Evolutionary conservation across 2,797 vertebrate species (phyloP), one percentile per base, ranked within the genome.

Genomic region (Phrynocephalus vlangalii): DNA sequence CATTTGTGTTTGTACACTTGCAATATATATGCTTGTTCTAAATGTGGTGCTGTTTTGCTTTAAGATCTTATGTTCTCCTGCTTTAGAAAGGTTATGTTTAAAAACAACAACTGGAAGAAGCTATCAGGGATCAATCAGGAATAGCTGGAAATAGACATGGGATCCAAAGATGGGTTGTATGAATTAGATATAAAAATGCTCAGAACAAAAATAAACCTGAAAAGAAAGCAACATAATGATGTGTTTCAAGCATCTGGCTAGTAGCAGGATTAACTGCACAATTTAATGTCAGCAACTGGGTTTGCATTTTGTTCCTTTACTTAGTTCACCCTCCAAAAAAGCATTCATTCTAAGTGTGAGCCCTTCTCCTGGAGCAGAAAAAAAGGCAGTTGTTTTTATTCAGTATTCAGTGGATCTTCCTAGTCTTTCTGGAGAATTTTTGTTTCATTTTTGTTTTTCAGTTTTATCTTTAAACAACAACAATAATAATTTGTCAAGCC

Each of bases 371-470:
- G 1, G 52, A 30, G 38, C 4, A n/a, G 56, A 9, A 56, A 44
- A 88, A 76, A 6, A 1, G 2, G 28, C 56, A 88, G 48, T 1
- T 1, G 28, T 1, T 87, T 93, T 67, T 72, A 16, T 22, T 83
- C 22, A 72, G 28, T 82, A 44, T 72, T 88, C 86, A 13, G 4
- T 88, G 10, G 38, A 50, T 90, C 84, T 91, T 73, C 5, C 38
- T 88, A 73, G 16, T 0, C 0, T 3, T 84, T 7, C 48, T 82
- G 30, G 33, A 72, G 75, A 60, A 13, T 73, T 16, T 87, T 60
- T 80, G n/a, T 56, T 15, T 72, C 72, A 48, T 33, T 28, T 7
- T 77, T 73, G 10, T 70, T 70, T 72, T 50, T 56, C 5, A 11
- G 6, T 56, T 70, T 48, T 70, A 44, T 33, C 20, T 73, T 75